Evolutionary conservation across 2,888 invertebrate species (phyloP).

Genomic region (Lottia gigantea): DNA sequence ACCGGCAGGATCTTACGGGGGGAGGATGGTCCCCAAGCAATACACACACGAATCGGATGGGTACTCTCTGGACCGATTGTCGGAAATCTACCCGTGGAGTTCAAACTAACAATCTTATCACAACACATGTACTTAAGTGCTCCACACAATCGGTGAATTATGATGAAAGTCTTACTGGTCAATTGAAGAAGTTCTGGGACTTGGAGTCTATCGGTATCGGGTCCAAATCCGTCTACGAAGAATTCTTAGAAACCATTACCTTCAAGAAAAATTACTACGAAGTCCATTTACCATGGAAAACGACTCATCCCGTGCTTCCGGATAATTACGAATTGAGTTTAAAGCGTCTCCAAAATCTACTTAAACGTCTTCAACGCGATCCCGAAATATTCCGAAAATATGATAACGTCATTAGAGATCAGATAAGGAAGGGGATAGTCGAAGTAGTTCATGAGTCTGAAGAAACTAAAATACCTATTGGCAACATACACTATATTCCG

Average conservation of each 20-base stretch:
- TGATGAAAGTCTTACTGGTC: neutral
- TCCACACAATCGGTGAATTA: neutral
- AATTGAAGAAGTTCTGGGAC: slow-evolving; percentile 2
- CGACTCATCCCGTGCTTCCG: neutral
- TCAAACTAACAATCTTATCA: neutral
- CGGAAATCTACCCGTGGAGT: neutral
- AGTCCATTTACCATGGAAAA: neutral
- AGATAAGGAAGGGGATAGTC: neutral
- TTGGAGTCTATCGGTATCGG: too few species aligned
- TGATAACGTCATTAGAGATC: neutral
- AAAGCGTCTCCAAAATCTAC: too few species aligned
- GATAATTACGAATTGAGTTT: too few species aligned
- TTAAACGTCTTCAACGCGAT: too few species aligned
- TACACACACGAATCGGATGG: neutral
- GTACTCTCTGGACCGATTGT: neutral
- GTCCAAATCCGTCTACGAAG: neutral
- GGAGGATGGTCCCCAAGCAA: neutral
- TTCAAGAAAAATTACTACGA: too few species aligned
- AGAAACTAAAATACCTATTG: neutral
- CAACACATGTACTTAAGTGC: neutral
- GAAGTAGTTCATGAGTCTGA: neutral
- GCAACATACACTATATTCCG: neutral
- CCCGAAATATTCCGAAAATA: neutral
- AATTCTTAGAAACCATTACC: neutral
- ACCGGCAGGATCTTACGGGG: neutral